These are phyloP conservation scores for Ditula angustiorana DNA, from an alignment of 2,888 invertebrate species.

Conservation along the genomic window DNA sequence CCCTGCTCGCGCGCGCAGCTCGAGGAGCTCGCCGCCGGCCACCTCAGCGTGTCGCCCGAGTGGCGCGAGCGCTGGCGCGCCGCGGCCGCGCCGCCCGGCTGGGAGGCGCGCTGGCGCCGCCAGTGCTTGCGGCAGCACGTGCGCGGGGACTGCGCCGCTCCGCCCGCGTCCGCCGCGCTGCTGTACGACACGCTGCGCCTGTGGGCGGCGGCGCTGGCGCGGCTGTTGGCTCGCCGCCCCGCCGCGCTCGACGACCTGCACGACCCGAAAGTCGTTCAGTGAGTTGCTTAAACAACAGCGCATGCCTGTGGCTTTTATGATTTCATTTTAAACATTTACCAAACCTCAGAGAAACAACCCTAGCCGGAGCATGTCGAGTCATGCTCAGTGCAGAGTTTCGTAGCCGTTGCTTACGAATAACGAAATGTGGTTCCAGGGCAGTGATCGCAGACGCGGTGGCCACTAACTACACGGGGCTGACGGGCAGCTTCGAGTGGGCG, in stretches of 20 bases:
- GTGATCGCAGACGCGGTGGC: constrained; percentile 55
- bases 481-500: constrained; percentile 66
- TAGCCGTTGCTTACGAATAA: too few species aligned
- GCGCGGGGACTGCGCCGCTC: constrained; percentile 41
- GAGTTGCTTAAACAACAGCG: too few species aligned
- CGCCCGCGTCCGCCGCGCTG: constrained; percentile 61
- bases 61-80: constrained; percentile 59
- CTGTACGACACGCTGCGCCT: constrained; percentile 70
- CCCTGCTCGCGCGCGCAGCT: constrained; percentile 70
- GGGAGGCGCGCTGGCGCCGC: constrained; percentile 52
- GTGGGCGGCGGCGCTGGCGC: constrained; percentile 63
- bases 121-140: constrained; percentile 39
- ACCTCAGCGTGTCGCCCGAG: constrained; percentile 60
- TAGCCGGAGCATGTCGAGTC: too few species aligned
- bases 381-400: too few species aligned
- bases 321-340: too few species aligned
- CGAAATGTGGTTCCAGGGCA: constrained; percentile 48
- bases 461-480: constrained; percentile 58
- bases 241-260: constrained; percentile 66
- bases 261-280: constrained; percentile 57
- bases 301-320: too few species aligned
- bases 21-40: constrained; percentile 53
- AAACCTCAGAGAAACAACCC: too few species aligned
- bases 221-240: constrained; percentile 52
- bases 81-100: constrained; percentile 37